A percentile compares a stretch with the other conserved stretches of the same genome.
phyloP scores from a whole-genome alignment of 2,888 invertebrate genomes.

The Charanyca ferruginea region DNA sequence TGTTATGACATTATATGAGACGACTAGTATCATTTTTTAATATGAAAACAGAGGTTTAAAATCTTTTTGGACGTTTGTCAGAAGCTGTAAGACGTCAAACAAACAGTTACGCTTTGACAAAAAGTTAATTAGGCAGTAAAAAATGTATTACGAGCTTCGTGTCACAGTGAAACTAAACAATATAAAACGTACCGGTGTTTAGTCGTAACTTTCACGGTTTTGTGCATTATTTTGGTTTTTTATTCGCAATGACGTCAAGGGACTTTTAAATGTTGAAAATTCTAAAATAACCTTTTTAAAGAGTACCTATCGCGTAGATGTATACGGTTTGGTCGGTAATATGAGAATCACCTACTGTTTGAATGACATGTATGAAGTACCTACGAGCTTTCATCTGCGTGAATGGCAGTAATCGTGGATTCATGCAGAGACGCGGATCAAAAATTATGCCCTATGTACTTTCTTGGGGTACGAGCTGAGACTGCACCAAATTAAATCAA shows the following conservation, averaged over 20 bases:
- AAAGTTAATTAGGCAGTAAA: slow-evolving; percentile 86
- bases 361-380: background rate
- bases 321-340: slow-evolving; percentile 34
- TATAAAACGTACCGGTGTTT: slow-evolving; percentile 74
- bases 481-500: too few relatives aligned
- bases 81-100: slow-evolving; percentile 72
- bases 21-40: slow-evolving; percentile 85
- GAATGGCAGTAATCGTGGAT: too few relatives aligned
- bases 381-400: too few relatives aligned
- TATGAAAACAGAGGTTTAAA: slow-evolving; percentile 71
- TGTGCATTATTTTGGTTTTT: slow-evolving; percentile 67
- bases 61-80: slow-evolving; percentile 72
- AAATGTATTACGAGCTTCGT: slow-evolving; percentile 81
- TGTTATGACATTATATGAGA: slow-evolving; percentile 86
- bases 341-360: slow-evolving; percentile 19
- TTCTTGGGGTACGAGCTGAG: too few relatives aligned
- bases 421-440: too few relatives aligned
- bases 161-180: slow-evolving; percentile 86
- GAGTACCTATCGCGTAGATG: slow-evolving; percentile 29
- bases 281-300: slow-evolving; percentile 52
- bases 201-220: slow-evolving; percentile 71
- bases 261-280: slow-evolving; percentile 50
- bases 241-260: slow-evolving; percentile 64
- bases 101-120: slow-evolving; percentile 86
- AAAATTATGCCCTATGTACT: too few relatives aligned